Base-by-base conservation (phyloP, 2,888 invertebrate species). In the Diarsia rubi region DNA sequence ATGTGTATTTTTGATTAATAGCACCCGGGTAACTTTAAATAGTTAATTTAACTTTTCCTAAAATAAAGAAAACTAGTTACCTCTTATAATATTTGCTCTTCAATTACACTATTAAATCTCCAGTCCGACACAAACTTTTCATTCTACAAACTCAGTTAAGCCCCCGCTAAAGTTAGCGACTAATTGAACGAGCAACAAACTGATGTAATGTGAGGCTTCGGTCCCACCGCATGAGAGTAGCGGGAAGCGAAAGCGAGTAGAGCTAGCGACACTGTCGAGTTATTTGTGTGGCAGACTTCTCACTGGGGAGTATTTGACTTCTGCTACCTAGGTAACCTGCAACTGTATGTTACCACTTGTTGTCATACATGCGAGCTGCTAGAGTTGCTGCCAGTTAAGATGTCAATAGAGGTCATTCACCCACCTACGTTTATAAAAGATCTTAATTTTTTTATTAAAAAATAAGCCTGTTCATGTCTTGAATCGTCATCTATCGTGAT, bases 111-210 rank as follows among this genome's bases (percentile, higher is more conserved):
- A 44, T 27, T 19, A 44, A 60, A 14, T 24, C n/a, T 31, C 6
- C 19, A 21, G 49, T 42, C 11, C 19, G 31, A 42, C 49, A 49
- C 16, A 47, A 75, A 67, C n/a, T 57, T 47, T 76, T 19, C n/a
- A 31, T 57, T 74, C 27, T 47, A 47, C 66, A 27, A 47, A 75
- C 57, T n/a, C 8, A 65, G 27, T 45, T 19, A 45, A 54, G 14
- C 47, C 14, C 27, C 54, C n/a, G 6, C 54, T 73, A 2, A 42
- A 57, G n/a, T n/a, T 27, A 45, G 14, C 31, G 27, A 57, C 27
- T 76, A 67, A 59, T 44, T 31, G 42, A 75, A 49, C 12, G 21
- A 19, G n/a, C 66, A 67, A 78, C 75, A 49, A 59, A 59, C 47
- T 59, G 59, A 57, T 57, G 24, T n/a, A 27, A 77, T 59, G 0